A percentile compares a stretch with the other conserved stretches of the same genome.
phyloP scores from a whole-genome alignment of 2,797 vertebrate genomes.

The Apodemus agrarius region DNA sequence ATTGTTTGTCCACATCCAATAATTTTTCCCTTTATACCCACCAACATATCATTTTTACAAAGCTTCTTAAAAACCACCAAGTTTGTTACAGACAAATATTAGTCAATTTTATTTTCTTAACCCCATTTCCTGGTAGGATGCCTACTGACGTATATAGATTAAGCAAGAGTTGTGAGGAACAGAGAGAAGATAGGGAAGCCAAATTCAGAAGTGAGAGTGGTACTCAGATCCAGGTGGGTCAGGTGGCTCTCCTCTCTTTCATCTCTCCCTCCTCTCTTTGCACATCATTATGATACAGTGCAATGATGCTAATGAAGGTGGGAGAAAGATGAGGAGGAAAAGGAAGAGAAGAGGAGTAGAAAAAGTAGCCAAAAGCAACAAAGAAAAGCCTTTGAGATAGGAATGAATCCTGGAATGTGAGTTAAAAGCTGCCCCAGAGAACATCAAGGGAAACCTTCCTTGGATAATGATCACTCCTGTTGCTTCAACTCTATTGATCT shows the following conservation, averaged over 20 bases:
- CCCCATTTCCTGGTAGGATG: not conserved
- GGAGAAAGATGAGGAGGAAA: not conserved
- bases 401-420: not conserved
- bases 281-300: not conserved
- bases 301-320: not conserved
- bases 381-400: not conserved
- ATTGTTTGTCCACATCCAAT: not conserved
- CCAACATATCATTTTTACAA: not conserved
- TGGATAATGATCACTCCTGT: not conserved
- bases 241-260: not conserved
- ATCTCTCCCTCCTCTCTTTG: not conserved
- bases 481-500: slow-evolving; percentile 16
- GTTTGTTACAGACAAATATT: not conserved
- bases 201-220: not conserved
- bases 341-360: not conserved
- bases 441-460: not conserved
- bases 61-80: slow-evolving; percentile 10
- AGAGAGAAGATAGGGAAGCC: not conserved
- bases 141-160: not conserved
- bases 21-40: not conserved
- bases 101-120: not conserved
- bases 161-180: not conserved
- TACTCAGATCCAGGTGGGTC: not conserved
- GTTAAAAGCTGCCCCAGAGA: not conserved
- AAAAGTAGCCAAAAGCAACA: not conserved